phyloP scores from a whole-genome alignment of 1,140 invertebrate genomes.

The Spodoptera litura region DNA sequence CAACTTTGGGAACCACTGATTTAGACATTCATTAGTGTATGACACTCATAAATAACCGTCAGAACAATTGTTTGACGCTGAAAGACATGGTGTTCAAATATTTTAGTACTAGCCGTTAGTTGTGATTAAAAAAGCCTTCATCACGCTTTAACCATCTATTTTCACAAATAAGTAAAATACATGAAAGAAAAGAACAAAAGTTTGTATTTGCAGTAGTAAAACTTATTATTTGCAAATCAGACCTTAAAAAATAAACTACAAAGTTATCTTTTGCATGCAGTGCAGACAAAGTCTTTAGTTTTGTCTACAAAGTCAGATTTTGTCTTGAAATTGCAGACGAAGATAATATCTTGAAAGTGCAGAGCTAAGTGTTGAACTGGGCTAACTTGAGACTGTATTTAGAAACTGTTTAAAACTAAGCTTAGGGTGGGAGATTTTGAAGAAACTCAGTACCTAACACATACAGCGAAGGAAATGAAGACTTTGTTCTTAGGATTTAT shows the following conservation, averaged over 20 bases:
- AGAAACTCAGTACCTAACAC: conserved; percentile 9
- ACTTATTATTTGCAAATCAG: background rate
- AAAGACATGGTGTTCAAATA: no score
- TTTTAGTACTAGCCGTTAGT: no score
- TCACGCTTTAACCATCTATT: no score
- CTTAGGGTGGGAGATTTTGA: background rate
- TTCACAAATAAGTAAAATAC: no score
- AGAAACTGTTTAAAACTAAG: conserved; percentile 32
- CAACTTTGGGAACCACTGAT: no score
- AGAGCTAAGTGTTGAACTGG: conserved; percentile 1
- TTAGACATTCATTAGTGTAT: no score
- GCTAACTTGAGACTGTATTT: conserved; percentile 24
- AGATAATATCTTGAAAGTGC: conserved; percentile 24
- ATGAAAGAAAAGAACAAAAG: no score
- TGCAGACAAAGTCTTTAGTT: conserved; percentile 13
- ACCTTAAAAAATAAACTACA: background rate
- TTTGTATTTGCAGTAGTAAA: background rate
- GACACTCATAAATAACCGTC: no score
- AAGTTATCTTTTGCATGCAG: background rate
- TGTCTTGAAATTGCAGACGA: conserved; percentile 10
- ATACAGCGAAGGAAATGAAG: background rate
- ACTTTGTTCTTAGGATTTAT: background rate
- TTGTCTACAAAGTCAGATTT: conserved; percentile 1
- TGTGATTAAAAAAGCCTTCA: no score
- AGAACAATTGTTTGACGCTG: no score